These are phyloP conservation scores for Coregonus sp. DNA, from an alignment of 2,797 vertebrate genomes.

Conservation along the genomic window DNA sequence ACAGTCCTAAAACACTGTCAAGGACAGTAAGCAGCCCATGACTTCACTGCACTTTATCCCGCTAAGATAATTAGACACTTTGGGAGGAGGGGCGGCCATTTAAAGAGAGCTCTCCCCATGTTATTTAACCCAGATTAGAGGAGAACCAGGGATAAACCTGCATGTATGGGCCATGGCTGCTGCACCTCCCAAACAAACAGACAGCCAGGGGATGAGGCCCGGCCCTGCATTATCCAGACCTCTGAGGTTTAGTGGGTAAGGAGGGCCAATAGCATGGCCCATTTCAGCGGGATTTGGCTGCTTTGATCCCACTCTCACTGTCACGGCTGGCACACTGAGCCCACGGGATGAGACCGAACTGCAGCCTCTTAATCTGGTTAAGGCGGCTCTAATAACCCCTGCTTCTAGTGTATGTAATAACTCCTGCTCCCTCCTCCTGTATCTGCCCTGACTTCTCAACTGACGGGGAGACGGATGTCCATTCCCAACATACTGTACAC, in stretches of 20 bases:
- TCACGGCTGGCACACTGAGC: conserved; percentile 28
- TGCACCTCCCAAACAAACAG: not conserved
- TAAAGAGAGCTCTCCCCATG: conserved; percentile 8
- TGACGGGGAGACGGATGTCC: not conserved
- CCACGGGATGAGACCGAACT: conserved; percentile 10
- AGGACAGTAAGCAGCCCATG: not conserved
- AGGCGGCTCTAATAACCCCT: conserved; percentile 15
- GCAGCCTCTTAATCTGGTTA: conserved; percentile 33
- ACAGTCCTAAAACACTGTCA: not conserved
- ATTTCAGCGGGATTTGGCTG: conserved; percentile 36
- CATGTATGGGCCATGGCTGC: not conserved
- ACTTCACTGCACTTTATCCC: not conserved
- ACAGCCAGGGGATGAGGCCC: not conserved
- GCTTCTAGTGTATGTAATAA: not conserved
- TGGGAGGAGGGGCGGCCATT: not conserved
- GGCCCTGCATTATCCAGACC: conserved; percentile 25
- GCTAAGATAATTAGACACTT: not conserved
- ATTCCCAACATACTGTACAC: not conserved
- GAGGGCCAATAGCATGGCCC: conserved; percentile 10
- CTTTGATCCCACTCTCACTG: conserved; percentile 27
- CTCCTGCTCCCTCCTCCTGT: not conserved
- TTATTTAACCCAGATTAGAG: conserved; percentile 31
- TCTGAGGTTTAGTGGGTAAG: conserved; percentile 30
- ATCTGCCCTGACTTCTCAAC: not conserved
- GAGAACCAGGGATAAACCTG: not conserved